A percentile compares a stretch with the other conserved stretches of the same genome.
Conservation (phyloP, 2,113 vertebrate species). For the Neopipo cinnamomea region DNA sequence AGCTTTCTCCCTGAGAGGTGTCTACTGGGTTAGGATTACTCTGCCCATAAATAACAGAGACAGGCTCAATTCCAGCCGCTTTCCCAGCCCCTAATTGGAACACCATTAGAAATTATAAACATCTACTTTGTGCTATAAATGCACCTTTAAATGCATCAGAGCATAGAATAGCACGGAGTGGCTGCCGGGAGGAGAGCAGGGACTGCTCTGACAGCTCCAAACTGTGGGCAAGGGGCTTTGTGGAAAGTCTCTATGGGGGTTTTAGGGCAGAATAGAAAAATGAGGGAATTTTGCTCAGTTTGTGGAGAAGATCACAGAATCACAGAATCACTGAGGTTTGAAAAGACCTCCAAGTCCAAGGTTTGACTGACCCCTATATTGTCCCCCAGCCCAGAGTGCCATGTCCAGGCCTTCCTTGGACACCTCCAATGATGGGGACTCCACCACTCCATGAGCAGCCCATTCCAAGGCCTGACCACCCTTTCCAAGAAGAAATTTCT, state of each 20-base stretch:
- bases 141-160: background rate
- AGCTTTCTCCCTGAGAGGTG: background rate
- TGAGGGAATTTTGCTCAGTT: background rate
- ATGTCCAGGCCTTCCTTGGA: accelerated
- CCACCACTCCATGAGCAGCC: background rate
- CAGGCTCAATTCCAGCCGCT: slow-evolving; percentile 40
- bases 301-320: background rate
- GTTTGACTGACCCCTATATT: too few relatives aligned
- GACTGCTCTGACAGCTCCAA: background rate
- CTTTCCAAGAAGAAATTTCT: background rate
- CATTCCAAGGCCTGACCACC: accelerated
- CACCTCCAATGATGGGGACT: background rate
- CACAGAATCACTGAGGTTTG: background rate
- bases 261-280: background rate
- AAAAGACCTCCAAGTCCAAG: background rate
- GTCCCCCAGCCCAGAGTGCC: background rate
- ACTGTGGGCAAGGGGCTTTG: background rate
- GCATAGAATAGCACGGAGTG: background rate
- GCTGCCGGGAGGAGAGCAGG: background rate
- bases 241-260: accelerated
- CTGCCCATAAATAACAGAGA: slow-evolving; percentile 37
- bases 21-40: slow-evolving; percentile 15
- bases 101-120: slow-evolving; percentile 45
- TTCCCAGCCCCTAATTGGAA: slow-evolving; percentile 33
- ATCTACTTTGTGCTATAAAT: slow-evolving; percentile 1